A percentile compares a stretch with the other conserved stretches of the same genome.
Evolutionary conservation across 2,888 invertebrate genomes (phyloP).

Genomic region (Ennomos quercinarius): DNA sequence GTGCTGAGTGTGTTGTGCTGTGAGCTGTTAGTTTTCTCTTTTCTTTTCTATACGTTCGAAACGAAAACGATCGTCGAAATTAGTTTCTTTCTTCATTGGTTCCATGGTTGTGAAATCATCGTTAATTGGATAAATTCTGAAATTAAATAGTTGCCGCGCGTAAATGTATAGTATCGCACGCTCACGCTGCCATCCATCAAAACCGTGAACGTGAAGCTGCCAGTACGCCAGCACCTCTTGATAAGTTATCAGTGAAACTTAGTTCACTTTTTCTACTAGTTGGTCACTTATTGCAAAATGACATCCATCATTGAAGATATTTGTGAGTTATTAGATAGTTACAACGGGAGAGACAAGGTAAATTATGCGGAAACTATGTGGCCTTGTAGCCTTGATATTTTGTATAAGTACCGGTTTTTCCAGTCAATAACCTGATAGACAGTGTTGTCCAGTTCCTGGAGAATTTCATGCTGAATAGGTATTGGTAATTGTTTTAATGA

Average conservation of each 20-base stretch:
- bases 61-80: too few relatives aligned
- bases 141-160: slow-evolving; percentile 69
- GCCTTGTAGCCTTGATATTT: slow-evolving; percentile 67
- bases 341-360: slow-evolving; percentile 95
- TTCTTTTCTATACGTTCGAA: too few relatives aligned
- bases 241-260: slow-evolving; percentile 48
- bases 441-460: slow-evolving; percentile 10
- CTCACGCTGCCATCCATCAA: slow-evolving; percentile 43
- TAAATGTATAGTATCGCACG: slow-evolving; percentile 56
- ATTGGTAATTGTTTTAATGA: too few relatives aligned
- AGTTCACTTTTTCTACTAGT: too few relatives aligned
- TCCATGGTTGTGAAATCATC: slow-evolving; percentile 55
- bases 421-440: slow-evolving; percentile 49
- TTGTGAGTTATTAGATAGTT: slow-evolving; percentile 91
- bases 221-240: slow-evolving; percentile 3
- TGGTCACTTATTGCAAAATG: slow-evolving; percentile 50
- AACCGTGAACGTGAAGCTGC: slow-evolving; percentile 19
- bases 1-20: too few relatives aligned
- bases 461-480: background rate
- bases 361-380: slow-evolving; percentile 65
- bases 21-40: too few relatives aligned
- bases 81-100: slow-evolving; percentile 37
- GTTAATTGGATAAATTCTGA: too few relatives aligned
- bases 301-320: slow-evolving; percentile 82
- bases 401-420: slow-evolving; percentile 47